Evolutionary conservation across 2,113 vertebrate genomes (phyloP), one percentile per base, ranked within the genome.

Genomic region (Caretta caretta): DNA sequence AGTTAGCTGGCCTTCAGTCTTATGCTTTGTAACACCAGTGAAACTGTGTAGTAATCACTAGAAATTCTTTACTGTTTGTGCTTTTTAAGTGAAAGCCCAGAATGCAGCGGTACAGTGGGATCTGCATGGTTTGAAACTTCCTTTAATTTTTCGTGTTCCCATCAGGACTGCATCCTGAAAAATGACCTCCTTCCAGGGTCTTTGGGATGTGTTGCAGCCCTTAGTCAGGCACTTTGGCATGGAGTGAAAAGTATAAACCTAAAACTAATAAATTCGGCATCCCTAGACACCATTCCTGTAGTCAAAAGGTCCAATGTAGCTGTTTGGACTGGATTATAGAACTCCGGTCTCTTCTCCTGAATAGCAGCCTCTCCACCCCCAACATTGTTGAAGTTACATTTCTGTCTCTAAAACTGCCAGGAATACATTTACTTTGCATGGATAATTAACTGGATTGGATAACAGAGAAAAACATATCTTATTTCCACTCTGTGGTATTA

Each of bases 381-480:
- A 96, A 83, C 62, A 94, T 93, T 94, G 87, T 4, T 94, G 84
- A 94, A 96, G 92, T 97, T 96, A 81, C 12, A 92, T 83, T 83
- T 97, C 96, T 96, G 89, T 80, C 87, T 97, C 96, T 90, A 76
- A 49, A 75, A 69, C 96, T 97, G 95, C 96, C 97, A 98, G 94
- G 89, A 97, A 97, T 98, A 97, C 96, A 93, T 98, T 97, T 88
- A 84, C 94, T 97, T 97, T 97, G 94, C 90, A 95, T 97, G 97
- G 91, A 92, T 98, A 97, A 97, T 98, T 97, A 98, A 95, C 90
- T 87, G 96, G 95, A 95, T 97, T 96, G 93, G 96, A 96, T 97
- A 97, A 97, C 82, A 84, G 95, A 50, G 9, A 94, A 95, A 81
- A 83, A 82, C 27, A 56, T 88, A 89, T 86, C 96, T 97, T 97